These are phyloP conservation scores for Artibeus lituratus DNA, from an alignment of 2,797 vertebrate species.

Conservation along the genomic window DNA sequence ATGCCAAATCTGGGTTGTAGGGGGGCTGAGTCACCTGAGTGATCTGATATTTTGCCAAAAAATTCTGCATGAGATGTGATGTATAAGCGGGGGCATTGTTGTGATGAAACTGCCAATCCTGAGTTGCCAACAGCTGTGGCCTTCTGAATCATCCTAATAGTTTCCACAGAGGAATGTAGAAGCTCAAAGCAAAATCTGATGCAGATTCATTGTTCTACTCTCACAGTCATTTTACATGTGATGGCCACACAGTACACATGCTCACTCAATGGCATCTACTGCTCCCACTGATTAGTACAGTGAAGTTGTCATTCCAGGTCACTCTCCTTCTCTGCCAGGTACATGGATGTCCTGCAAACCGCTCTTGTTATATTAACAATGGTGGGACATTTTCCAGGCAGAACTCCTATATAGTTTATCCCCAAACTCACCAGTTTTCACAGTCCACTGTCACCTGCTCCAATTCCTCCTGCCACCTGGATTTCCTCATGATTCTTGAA, in stretches of 20 bases:
- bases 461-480: accelerated
- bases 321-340: not conserved
- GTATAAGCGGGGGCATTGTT: not conserved
- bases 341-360: not conserved
- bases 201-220: not conserved
- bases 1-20: not conserved
- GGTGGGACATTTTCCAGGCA: not conserved
- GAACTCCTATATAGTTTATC: not conserved
- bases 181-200: not conserved
- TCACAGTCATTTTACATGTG: not conserved
- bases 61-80: not conserved
- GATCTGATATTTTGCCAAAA: not conserved
- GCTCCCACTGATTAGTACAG: not conserved
- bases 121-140: not conserved
- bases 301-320: not conserved
- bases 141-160: not conserved
- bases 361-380: not conserved
- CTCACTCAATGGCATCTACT: not conserved
- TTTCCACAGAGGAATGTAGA: not conserved
- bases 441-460: not conserved
- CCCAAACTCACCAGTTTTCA: not conserved
- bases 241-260: not conserved
- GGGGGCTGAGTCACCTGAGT: not conserved
- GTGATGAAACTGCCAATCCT: not conserved
- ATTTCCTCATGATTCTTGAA: not conserved